These are phyloP conservation scores for Tragelaphus imberbis DNA, from an alignment of 2,113 vertebrate genomes.

Conservation along the genomic window DNA sequence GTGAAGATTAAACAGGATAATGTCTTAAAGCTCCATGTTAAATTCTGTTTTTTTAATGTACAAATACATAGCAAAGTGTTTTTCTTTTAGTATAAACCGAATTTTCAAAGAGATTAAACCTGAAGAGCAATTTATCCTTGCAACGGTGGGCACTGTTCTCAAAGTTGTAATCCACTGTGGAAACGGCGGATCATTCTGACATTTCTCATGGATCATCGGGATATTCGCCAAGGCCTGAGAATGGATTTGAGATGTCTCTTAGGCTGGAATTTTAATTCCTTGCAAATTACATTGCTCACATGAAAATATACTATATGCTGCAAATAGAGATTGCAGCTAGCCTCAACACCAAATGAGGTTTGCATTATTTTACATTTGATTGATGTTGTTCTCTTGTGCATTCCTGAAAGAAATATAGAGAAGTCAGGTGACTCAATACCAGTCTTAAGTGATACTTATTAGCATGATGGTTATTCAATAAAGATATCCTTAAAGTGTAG, in stretches of 20 bases:
- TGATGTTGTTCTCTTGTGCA: not conserved
- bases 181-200: conserved; percentile 53
- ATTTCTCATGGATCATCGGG: not conserved
- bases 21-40: not conserved
- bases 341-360: not conserved
- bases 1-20: conserved; percentile 50
- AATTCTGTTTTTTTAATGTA: conserved; percentile 24
- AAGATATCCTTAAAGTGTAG: conserved; percentile 51
- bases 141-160: not conserved
- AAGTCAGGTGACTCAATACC: conserved; percentile 19
- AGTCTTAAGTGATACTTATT: conserved; percentile 40
- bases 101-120: conserved; percentile 51
- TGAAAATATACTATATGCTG: conserved; percentile 4
- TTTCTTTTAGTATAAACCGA: conserved; percentile 55
- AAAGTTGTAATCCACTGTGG: conserved; percentile 48
- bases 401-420: conserved; percentile 35
- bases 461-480: conserved; percentile 39
- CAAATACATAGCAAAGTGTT: conserved; percentile 47
- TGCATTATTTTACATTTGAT: conserved; percentile 55
- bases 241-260: conserved; percentile 49
- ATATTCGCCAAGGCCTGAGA: conserved; percentile 35
- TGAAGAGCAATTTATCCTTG: conserved; percentile 38
- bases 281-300: conserved; percentile 42
- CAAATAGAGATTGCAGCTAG: conserved; percentile 20
- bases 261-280: conserved; percentile 58